These are phyloP conservation scores for Plecturocebus donacophilus DNA, from an alignment of 2,113 vertebrate species.

Conservation along the genomic window DNA sequence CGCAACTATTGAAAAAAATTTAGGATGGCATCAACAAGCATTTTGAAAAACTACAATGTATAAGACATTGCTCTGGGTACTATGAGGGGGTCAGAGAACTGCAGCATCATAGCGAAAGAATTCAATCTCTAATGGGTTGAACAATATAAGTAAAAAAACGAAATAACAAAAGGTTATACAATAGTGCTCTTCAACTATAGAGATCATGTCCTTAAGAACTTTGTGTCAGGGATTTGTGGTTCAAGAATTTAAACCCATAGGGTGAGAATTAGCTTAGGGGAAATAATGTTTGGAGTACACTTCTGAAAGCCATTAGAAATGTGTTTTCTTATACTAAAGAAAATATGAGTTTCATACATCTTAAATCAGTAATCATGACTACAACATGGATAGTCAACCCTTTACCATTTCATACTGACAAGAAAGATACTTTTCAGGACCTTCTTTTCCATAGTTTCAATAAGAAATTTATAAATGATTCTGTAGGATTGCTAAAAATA, in stretches of 20 bases:
- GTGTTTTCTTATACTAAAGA: not conserved
- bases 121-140: not conserved
- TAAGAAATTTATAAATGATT: slow-evolving; percentile 12
- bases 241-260: slow-evolving; percentile 7
- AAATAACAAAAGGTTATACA: not conserved
- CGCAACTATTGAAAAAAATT: not conserved
- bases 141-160: not conserved
- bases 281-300: slow-evolving; percentile 9
- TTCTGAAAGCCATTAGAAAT: slow-evolving; percentile 22
- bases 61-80: not conserved
- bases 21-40: not conserved
- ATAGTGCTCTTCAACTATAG: not conserved
- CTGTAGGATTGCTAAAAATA: not conserved
- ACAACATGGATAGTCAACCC: not conserved
- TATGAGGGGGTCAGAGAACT: not conserved
- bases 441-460: slow-evolving; percentile 2
- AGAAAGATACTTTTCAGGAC: not conserved
- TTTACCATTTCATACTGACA: slow-evolving; percentile 27
- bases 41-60: not conserved
- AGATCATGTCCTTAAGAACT: slow-evolving; percentile 9
- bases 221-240: not conserved
- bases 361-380: slow-evolving; percentile 9
- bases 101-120: not conserved
- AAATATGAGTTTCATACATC: slow-evolving; percentile 30
- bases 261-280: not conserved